Base-by-base conservation (phyloP, 2,888 invertebrate species). In the Pterostichus madidus region DNA sequence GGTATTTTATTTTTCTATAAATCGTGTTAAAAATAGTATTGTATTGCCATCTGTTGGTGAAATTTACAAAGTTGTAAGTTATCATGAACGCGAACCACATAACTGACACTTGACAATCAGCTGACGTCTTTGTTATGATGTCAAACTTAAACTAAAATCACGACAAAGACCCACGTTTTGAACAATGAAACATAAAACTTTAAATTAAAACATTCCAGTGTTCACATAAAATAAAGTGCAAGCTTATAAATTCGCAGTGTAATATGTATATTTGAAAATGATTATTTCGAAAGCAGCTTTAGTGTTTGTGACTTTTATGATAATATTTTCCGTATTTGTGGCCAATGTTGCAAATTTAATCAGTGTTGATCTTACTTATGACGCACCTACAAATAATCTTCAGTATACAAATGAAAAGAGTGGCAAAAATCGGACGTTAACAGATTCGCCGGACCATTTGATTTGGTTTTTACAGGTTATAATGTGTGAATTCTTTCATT, bases 391-490 rank as follows among this genome's bases (percentile, higher is more conserved):
- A 78, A 85, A 83, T 75, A 84, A 83, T 78, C 83, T 84, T 68
- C 59, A 81, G 11, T 79, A 85, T 56, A 68, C 83, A 49, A 75
- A 71, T 64, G 73, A 77, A 15, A 71, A 78, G 39, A 52, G 32
- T n/a, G 76, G 44, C 39, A 83, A 46, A 64, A 77, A 84, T 59
- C 87, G 85, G 84, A 86, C 88, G 84, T 90, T 90, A 86, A 92
- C 91, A 59, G 92, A 93, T 86, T 91, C 92, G 0, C 86, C 90
- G 10, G 90, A 93, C 61, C 92, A 94, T 87, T 89, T 96, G 71
- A 90, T 95, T 85, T 96, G 95, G 95, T 96, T 96, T 89, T 87
- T 96, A 84, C 96, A 96, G 93, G 96, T 95, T 81, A 81, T 39
- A 56, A 32, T 32, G 32, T 56, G 53, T 75, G 35, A 73, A 80